Evolutionary conservation across 1,140 invertebrate genomes (phyloP), one percentile per base, ranked within the genome.

Genomic region (Atta colombica): DNA sequence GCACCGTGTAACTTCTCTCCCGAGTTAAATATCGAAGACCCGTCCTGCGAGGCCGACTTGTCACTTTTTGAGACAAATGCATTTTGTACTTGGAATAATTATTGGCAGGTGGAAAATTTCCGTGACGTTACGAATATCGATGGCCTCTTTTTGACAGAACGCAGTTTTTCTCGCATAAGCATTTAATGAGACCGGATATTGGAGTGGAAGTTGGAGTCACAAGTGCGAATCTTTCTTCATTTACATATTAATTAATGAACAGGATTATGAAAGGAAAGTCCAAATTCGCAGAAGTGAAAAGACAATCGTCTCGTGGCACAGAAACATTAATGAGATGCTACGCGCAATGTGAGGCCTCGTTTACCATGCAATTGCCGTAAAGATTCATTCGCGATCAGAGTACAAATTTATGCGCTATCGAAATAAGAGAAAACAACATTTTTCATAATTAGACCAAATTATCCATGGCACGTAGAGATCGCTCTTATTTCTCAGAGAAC

Each of bases 221-320:
- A 3, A 3, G 3, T 60, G 21, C 16, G 18, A 18, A 7, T 18
- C 55, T 25, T 18, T 49, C 12, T 12, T 72, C n/a, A 16, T 82
- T 49, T 74, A 4, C 28, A 61, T 75, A 84, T 63, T 14, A 18
- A 39, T 74, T n/a, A 75, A 49, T 49, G 14, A 25, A 21, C 14
- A 18, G 55, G 21, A 45, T 68, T 14, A 68, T 25, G 18, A 35
- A 51, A 45, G 55, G 69, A 84, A 84, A 84, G 80, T 84, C 69
- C n/a, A 61, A 84, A 61, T 84, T 69, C 58, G 21, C 69, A 74
- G 18, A 75, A 84, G 80, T 75, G 80, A 84, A 84, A 75, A 84
- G 55, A 18, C 80, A 75, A 74, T 84, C 69, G 69, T 21, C 25
- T 25, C 71, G n/a, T 63, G 71, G 21, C 69, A 75, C 28, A 75